Evolutionary conservation across 2,797 vertebrate species (phyloP), one percentile per base, ranked within the genome.

Genomic region (Tarsius wallacei): DNA sequence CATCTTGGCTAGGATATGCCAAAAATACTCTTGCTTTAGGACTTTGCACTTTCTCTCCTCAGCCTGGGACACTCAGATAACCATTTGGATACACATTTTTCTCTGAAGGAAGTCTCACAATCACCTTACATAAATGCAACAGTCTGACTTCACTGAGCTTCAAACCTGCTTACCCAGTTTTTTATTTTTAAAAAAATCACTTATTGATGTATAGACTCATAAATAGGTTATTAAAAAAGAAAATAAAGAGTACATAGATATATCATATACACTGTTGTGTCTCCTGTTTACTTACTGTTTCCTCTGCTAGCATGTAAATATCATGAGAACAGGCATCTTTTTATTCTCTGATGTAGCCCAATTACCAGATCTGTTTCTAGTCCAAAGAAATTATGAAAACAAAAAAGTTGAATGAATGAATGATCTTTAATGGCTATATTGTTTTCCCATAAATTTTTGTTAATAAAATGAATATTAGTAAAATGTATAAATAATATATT

Each of bases 1-100:
- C 2, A 3, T 15, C 6, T 53, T 47, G 28, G 17, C 4, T 33
- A 47, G 13, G 13, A 36, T 6, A 57, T 17, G 2, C 2, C 3
- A 57, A 24, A 47, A 5, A 36, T 33, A 24, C 19, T 80, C 28
- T 21, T 83, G 57, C 14, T 51, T 89, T 22, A 36, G 49, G 4
- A 73, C 24, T 71, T 78, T 66, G 19, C 42, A 42, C 42, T 42
- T 4, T 42, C 9, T 57, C 15, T 80, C 16, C 31, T n/a, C 11
- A 13, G 49, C 66, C 51, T 81, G 33, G 47, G 42, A n/a, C 33
- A n/a, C 11, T 78, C 22, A 59, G 1, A 47, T 55, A 31, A 31
- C 5, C 1, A n/a, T 77, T 66, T 4, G 9, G 14, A n/a, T 49
- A 26, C 93, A 4, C 6, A 3, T 49, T 63, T 31, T 57, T 15